phyloP scores from a whole-genome alignment of 2,888 invertebrate species.

The Tenthredo livida region DNA sequence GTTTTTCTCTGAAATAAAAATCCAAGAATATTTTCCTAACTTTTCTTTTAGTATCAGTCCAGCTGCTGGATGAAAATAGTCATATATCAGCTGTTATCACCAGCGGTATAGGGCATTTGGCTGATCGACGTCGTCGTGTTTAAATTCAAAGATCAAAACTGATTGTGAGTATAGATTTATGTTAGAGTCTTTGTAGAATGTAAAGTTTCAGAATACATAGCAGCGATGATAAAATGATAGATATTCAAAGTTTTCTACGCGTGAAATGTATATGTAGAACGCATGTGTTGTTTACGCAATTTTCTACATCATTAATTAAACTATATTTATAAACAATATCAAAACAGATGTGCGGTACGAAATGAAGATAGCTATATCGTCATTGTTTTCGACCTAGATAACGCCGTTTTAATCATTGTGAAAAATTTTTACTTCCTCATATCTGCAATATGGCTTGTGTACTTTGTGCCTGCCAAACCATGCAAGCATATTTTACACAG shows the following conservation, averaged over 20 bases:
- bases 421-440: background rate
- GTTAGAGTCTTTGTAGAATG: background rate
- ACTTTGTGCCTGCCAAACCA: background rate
- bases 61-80: background rate
- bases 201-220: background rate
- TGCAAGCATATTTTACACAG: background rate
- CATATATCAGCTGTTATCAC: background rate
- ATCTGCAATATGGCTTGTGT: background rate
- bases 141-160: background rate
- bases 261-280: background rate
- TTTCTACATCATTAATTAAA: background rate
- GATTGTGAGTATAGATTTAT: background rate
- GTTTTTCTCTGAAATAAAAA: background rate
- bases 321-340: background rate
- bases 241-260: background rate
- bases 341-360: background rate
- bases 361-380: background rate
- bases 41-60: background rate
- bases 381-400: background rate
- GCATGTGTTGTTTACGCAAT: background rate
- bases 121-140: background rate
- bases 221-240: background rate
- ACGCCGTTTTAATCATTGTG: background rate
- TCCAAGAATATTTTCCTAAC: background rate
- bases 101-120: background rate